These are phyloP conservation scores for Laticauda laticaudata DNA, from an alignment of 2,113 vertebrate species.

Conservation along the genomic window DNA sequence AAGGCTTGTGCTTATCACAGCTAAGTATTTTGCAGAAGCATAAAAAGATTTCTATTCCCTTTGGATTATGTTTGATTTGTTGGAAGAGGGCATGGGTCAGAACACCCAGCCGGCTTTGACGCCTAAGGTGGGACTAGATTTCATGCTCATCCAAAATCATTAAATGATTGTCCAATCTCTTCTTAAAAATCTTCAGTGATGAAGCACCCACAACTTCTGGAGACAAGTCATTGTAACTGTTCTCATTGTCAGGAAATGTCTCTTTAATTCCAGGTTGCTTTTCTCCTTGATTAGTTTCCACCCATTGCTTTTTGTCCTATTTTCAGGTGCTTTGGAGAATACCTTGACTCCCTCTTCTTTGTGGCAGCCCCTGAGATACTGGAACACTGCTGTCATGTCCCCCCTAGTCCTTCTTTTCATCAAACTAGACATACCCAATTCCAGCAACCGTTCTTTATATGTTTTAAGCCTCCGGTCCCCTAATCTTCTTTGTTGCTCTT, in stretches of 20 bases:
- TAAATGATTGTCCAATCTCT: neutral
- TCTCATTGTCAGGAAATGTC: neutral
- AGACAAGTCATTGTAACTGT: neutral
- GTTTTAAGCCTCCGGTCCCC: neutral
- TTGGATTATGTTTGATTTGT: no score
- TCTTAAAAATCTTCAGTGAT: neutral
- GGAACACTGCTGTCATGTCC: neutral
- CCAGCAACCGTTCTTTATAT: neutral
- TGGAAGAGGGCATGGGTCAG: no score
- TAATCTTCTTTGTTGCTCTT: neutral
- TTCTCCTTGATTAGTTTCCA: neutral
- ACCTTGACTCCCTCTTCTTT: neutral
- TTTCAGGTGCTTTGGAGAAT: neutral
- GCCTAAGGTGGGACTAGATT: no score
- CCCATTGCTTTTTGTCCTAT: neutral
- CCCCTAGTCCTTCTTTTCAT: neutral
- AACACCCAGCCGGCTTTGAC: no score
- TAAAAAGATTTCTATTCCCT: no score
- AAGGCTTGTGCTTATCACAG: no score
- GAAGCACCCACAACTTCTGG: neutral
- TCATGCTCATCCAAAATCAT: no score
- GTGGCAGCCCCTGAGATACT: neutral
- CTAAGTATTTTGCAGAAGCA: no score
- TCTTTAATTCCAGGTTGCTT: neutral
- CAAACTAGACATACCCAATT: neutral